Conservation (phyloP, 2,113 vertebrate genomes). For the Pyxicephalus adspersus region DNA sequence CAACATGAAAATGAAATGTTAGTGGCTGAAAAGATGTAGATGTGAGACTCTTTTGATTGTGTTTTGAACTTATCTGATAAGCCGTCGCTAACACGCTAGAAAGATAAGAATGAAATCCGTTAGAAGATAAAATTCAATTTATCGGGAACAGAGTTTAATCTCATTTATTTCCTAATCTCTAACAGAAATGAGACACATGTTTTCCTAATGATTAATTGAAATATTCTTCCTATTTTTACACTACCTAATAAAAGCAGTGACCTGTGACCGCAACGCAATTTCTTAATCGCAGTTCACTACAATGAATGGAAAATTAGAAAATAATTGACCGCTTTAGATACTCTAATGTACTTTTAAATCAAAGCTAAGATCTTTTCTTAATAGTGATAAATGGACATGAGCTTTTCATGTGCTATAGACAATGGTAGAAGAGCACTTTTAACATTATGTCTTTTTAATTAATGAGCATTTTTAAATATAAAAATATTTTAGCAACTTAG, state of each 20-base stretch:
- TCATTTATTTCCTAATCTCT: slow-evolving; percentile 9
- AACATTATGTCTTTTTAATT: too few species aligned
- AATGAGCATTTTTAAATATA: too few species aligned
- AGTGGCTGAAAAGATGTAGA: not conserved
- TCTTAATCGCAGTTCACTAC: too few species aligned
- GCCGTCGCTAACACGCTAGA: slow-evolving; percentile 13
- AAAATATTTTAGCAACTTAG: too few species aligned
- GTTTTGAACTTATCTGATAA: slow-evolving; percentile 41
- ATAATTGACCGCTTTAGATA: not conserved
- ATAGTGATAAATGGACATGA: too few species aligned
- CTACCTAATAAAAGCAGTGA: not conserved
- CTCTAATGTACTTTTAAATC: not conserved
- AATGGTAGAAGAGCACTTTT: too few species aligned
- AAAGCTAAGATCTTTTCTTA: not conserved
- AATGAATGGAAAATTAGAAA: not conserved
- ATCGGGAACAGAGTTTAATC: slow-evolving; percentile 17
- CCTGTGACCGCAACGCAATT: not conserved
- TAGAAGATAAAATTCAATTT: slow-evolving; percentile 44
- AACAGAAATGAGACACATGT: slow-evolving; percentile 6
- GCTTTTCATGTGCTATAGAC: too few species aligned
- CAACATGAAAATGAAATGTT: slow-evolving; percentile 16
- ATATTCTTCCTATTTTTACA: not conserved
- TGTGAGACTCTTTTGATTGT: slow-evolving; percentile 6
- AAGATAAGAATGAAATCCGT: slow-evolving; percentile 35
- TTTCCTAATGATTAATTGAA: slow-evolving; percentile 28